Evolutionary conservation across 2,888 invertebrate genomes (phyloP).

Genomic region (Acheta domesticus): DNA sequence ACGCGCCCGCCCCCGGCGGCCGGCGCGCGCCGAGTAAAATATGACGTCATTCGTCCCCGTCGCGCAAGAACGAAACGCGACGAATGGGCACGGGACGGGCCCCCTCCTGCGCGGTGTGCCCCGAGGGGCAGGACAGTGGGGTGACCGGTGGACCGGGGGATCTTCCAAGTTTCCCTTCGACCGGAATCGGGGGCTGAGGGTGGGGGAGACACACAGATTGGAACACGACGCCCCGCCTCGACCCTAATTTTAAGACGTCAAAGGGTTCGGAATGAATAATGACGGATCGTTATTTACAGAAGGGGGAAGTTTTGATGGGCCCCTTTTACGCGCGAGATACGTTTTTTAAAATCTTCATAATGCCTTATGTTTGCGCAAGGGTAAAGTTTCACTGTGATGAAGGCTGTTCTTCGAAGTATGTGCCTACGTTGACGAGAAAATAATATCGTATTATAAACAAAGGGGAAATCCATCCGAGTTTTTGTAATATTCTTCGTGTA

Average conservation of each 20-base stretch:
- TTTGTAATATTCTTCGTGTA: neutral
- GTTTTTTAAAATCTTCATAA: neutral
- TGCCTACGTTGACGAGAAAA: neutral
- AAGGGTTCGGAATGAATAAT: conserved; percentile 3
- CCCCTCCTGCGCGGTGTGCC: neutral
- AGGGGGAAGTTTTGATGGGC: conserved; percentile 1
- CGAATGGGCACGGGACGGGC: neutral
- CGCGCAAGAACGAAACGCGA: neutral
- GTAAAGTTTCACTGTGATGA: neutral
- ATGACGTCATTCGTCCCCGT: conserved; percentile 4
- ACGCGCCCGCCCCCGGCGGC: neutral
- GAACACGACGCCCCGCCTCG: neutral
- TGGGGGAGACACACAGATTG: neutral
- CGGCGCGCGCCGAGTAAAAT: neutral
- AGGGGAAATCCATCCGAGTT: neutral
- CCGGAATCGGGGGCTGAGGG: neutral
- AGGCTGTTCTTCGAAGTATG: neutral
- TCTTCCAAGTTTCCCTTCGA: neutral
- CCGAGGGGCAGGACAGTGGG: neutral
- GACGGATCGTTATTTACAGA: conserved; percentile 4
- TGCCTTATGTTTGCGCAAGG: neutral
- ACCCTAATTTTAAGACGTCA: conserved; percentile 6
- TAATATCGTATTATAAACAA: neutral
- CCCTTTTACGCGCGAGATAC: neutral
- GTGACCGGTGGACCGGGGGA: neutral